phyloP scores from a whole-genome alignment of 92 coral and sea anemone species.

The Umimayanthus chanpuru region DNA sequence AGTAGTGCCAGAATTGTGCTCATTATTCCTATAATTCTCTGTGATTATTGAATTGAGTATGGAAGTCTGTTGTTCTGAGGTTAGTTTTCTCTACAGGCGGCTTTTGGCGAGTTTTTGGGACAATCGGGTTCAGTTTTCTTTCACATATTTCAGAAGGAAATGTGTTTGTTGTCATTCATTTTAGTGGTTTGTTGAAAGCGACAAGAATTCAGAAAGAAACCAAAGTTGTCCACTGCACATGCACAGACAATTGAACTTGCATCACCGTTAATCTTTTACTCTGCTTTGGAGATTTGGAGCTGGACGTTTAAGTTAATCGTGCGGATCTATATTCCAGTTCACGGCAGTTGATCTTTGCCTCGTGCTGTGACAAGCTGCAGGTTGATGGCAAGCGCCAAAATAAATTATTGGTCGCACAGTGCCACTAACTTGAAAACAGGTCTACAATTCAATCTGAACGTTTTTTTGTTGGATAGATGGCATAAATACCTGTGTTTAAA shows the following conservation, averaged over 20 bases:
- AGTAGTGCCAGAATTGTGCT: constrained; percentile 19
- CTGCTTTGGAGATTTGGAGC: neutral
- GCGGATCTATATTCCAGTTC: neutral
- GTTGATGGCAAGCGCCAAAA: neutral
- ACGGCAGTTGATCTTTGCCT: neutral
- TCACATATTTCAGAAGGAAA: neutral
- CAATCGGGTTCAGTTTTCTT: neutral
- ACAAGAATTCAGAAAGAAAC: neutral
- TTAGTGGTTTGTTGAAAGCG: neutral
- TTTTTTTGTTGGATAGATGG: neutral
- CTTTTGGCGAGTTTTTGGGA: neutral
- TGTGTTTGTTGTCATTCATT: constrained; percentile 4
- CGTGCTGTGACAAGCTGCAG: neutral
- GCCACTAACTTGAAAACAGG: neutral
- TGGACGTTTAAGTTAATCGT: neutral
- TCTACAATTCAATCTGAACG: neutral
- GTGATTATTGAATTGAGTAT: constrained; percentile 18
- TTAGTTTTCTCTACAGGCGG: neutral
- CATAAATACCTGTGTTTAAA: too few relatives aligned
- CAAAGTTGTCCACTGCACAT: neutral
- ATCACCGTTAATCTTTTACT: neutral
- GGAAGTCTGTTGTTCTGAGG: constrained; percentile 27
- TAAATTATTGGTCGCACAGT: neutral
- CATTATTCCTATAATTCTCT: neutral
- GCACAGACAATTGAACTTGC: neutral